phyloP scores from a whole-genome alignment of 2,888 invertebrate species.

The Eupithecia subfuscata region DNA sequence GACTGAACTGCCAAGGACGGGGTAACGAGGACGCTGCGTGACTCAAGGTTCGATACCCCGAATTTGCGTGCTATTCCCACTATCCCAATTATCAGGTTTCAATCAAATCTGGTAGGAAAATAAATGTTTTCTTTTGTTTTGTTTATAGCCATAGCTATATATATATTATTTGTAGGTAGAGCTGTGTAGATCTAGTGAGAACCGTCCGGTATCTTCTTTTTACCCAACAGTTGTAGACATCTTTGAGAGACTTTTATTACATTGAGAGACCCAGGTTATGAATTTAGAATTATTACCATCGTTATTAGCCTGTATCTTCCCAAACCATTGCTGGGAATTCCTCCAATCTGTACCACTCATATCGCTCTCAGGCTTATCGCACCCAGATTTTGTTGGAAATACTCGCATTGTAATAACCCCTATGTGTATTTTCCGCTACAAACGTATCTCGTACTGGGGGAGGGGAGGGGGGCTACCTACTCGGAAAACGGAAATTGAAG shows the following conservation, averaged over 20 bases:
- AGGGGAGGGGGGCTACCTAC: too few species aligned
- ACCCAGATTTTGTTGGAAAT: background rate
- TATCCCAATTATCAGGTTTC: conserved; percentile 46
- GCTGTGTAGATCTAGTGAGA: background rate
- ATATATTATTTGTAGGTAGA: background rate
- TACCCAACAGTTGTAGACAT: background rate
- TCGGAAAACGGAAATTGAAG: too few species aligned
- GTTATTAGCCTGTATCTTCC: too few species aligned
- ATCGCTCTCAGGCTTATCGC: background rate
- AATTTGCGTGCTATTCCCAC: conserved; percentile 48
- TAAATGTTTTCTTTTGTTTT: background rate
- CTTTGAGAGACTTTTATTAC: too few species aligned
- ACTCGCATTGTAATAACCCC: background rate
- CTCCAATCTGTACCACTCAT: background rate
- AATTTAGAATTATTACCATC: too few species aligned
- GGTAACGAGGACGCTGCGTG: conserved; percentile 65
- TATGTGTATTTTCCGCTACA: background rate
- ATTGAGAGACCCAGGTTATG: too few species aligned
- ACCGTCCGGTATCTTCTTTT: background rate
- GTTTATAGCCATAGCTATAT: background rate
- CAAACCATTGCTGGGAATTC: too few species aligned
- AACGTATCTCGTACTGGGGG: background rate
- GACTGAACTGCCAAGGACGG: conserved; percentile 58
- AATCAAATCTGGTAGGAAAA: conserved; percentile 23
- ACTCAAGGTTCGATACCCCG: conserved; percentile 55